Base-by-base conservation (phyloP, 1,140 invertebrate species). In the Bombyx mori region DNA sequence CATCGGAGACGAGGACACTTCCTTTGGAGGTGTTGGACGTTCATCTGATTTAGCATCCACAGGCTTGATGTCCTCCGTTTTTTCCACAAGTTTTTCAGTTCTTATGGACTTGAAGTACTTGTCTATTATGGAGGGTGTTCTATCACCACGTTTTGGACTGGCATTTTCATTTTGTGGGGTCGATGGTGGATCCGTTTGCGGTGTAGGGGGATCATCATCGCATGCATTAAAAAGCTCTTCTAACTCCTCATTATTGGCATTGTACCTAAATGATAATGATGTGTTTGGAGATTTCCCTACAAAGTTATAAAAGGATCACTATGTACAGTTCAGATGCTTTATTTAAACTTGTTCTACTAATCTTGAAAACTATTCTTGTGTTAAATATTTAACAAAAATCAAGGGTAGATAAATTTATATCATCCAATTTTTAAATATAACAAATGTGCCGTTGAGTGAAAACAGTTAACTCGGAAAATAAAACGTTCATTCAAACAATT, bases 221-320 rank as follows among this genome's bases (percentile, higher is more conserved):
- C 92, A 91, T 54, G 88, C 89, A 43, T 89, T 86, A 68, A 90
- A 92, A 7, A 93, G 64, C 74, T 93, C 91, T 66, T 93, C 92
- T 56, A 94, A 74, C 77, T 93, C 91, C 66, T 94, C 92, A 67
- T 92, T 91, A 66, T 90, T 92, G 42, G 92, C 91, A 87, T 92
- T 92, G 70, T 93, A 94, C 73, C 91, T 90, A 65, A 94, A 92
- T 10, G 90, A 87, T 57, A 91, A 89, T 22, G 91, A 92, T 52
- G 91, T 90, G 46, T 90, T 90, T 42, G 92, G 89, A 50, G 91
- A 82, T 88, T 92, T 93, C 68, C 91, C 92, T 93, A 83, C 79
- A 48, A 55, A 18, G 42, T 18, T 44, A 45, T 26, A 12, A 8
- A 8, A 45, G 6, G 8, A 22, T 46, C 42, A 46, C 26, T 47